Conservation (phyloP, 2,888 invertebrate genomes). For the Acanthacorydalis orientalis region DNA sequence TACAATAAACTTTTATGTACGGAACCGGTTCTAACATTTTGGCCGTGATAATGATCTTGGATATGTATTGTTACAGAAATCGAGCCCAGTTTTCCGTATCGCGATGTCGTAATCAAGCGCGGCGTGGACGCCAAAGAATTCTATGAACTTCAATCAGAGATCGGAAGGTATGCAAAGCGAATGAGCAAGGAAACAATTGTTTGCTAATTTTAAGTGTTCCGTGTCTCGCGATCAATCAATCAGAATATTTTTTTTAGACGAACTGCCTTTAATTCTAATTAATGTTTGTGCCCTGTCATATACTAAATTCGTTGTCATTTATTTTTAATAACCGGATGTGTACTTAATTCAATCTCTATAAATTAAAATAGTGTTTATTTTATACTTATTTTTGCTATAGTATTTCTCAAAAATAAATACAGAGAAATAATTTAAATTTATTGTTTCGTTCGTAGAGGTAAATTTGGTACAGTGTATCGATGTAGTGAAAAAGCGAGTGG, state of each 20-base stretch:
- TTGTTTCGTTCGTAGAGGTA: slow-evolving; percentile 51
- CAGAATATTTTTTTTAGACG: neutral
- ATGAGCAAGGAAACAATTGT: neutral
- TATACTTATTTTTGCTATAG: neutral
- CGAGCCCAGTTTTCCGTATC: slow-evolving; percentile 74
- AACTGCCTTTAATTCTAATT: too few species aligned
- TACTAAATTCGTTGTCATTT: too few species aligned
- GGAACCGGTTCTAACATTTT: too few species aligned
- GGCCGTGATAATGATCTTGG: neutral
- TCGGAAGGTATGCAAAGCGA: slow-evolving; percentile 62
- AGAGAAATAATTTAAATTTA: neutral
- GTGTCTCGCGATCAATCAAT: neutral
- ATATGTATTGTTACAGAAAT: slow-evolving; percentile 46
- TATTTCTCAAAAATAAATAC: neutral
- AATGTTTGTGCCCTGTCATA: too few species aligned
- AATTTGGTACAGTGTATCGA: slow-evolving; percentile 91
- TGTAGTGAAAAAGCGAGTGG: slow-evolving; percentile 74
- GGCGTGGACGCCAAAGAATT: slow-evolving; percentile 72
- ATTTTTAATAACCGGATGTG: too few species aligned
- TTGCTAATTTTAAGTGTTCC: neutral
- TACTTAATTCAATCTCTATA: too few species aligned
- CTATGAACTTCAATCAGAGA: slow-evolving; percentile 75
- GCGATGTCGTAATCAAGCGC: slow-evolving; percentile 72
- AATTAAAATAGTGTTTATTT: neutral
- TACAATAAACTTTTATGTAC: too few species aligned